Base-by-base conservation (phyloP, 2,888 invertebrate species). In the Drosophila mercatorum region DNA sequence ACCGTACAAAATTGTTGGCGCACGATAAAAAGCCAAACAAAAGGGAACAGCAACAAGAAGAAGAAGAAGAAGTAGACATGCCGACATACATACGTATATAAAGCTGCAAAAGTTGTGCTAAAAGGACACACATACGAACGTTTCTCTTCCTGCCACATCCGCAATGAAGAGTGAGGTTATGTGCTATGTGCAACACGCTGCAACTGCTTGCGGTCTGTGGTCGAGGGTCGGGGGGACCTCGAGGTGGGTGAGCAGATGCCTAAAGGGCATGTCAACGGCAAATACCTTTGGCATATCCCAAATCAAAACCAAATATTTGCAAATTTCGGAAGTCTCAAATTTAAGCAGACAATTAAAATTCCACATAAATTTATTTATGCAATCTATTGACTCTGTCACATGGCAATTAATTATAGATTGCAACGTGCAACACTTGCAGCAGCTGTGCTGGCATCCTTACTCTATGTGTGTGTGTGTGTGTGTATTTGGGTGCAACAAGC, bases 81-180 rank as follows among this genome's bases (percentile, higher is more conserved):
- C 22, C 22, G 22, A 22, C 22, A 22, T 22, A 22, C 22, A 22
- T 22, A 22, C 22, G 2, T 22, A 22, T 2, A 22, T 22, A 72
- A 73, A 69, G 74, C 66, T 75, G 76, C 57, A 72, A 76, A 34
- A 78, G 68, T 83, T 64, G 47, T 55, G 59, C 47, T 22, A 38
- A 66, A 62, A 57, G 73, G 59, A 78, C 67, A 73, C 41, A 51
- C 70, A 77, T 0, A 10, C 34, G 10, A 63, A 69, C 70, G 64
- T 72, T 75, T 77, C 77, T 75, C 66, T 58, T 73, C 74, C 74
- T 64, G 73, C 72, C 81, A 72, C 81, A 72, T 82, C 74, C 80
- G 84, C 65, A 17, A 63, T 64, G 62, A 46, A 49, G 72, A 73
- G 75, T 67, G 66, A 69, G 80, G 81, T 67, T 73, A 57, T 81